Evolutionary conservation across 1,140 invertebrate genomes (phyloP), one percentile per base, ranked within the genome.

Genomic region (Pogonomyrmex californicus): DNA sequence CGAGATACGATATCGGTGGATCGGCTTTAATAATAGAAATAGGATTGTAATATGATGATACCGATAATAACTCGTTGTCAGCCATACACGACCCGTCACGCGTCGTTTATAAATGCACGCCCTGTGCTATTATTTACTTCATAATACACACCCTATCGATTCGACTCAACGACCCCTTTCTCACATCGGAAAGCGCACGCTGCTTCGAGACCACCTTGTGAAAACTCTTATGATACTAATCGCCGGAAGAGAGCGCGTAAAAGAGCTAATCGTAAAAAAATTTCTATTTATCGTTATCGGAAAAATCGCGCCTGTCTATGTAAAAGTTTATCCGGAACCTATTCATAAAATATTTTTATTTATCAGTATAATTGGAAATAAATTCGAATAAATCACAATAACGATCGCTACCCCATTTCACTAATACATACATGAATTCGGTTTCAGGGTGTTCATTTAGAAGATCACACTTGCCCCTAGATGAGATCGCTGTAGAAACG

Each of bases 61-160:
- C 49, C 17, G 12, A 54, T 60, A 63, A 76, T 76, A 78, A 54
- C 5, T 33, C 58, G 36, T 12, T 76, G 12, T 1, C 33, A 4
- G 17, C 9, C 54, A 9, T 71, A 58, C 14, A 68, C 30, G 30
- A n/a, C 14, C 33, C 58, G 71, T 85, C 58, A 62, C 12, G n/a
- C 82, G 14, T 78, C 58, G 47, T 77, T 77, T n/a, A 44, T 85
- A 77, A 85, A 65, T 63, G 41, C 36, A 78, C 36, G 82, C 51
- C 51, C 54, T 62, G 54, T 60, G 33, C 85, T 47, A 70, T 86
- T 79, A 79, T 86, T 86, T 51, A 49, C 71, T 33, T 30, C 65
- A 36, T 75, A 85, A 75, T 63, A 77, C 71, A 51, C 76, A 66
- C 51, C 77, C 49, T 82, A 86, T 86, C 65, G 85, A 86, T 86